phyloP scores from a whole-genome alignment of 2,113 vertebrate species.

The Pomatostomus ruficeps region DNA sequence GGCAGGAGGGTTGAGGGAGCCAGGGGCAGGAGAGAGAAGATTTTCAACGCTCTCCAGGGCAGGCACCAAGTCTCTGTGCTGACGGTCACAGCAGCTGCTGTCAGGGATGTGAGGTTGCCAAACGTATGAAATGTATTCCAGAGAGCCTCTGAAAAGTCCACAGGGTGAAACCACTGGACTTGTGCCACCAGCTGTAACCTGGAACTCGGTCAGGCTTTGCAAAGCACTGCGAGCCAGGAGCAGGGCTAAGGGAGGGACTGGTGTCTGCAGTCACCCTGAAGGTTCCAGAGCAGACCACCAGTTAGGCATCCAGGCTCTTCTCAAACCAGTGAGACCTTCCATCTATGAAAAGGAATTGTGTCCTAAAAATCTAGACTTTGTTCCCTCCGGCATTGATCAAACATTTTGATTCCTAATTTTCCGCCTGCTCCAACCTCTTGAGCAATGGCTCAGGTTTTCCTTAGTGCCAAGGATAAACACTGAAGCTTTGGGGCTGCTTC shows the following conservation, averaged over 20 bases:
- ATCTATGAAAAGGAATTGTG: not conserved
- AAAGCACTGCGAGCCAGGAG: not conserved
- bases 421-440: not conserved
- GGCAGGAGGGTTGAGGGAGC: not conserved
- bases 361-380: not conserved
- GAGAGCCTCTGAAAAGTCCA: not conserved
- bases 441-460: not conserved
- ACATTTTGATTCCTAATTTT: not conserved
- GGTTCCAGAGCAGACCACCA: not conserved
- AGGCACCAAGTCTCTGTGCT: not conserved
- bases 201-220: not conserved
- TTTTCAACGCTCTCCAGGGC: not conserved
- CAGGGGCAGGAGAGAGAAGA: fast-evolving
- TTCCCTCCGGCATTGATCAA: not conserved
- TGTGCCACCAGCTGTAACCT: not conserved
- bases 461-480: not conserved
- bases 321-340: not conserved
- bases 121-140: not conserved
- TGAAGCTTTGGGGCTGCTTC: not conserved
- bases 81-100: not conserved
- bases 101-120: not conserved
- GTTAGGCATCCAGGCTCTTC: not conserved
- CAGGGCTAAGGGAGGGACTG: not conserved
- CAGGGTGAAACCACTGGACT: not conserved
- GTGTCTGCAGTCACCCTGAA: not conserved